These are phyloP conservation scores for Tenebrio molitor DNA, from an alignment of 1,140 invertebrate species.

Conservation along the genomic window DNA sequence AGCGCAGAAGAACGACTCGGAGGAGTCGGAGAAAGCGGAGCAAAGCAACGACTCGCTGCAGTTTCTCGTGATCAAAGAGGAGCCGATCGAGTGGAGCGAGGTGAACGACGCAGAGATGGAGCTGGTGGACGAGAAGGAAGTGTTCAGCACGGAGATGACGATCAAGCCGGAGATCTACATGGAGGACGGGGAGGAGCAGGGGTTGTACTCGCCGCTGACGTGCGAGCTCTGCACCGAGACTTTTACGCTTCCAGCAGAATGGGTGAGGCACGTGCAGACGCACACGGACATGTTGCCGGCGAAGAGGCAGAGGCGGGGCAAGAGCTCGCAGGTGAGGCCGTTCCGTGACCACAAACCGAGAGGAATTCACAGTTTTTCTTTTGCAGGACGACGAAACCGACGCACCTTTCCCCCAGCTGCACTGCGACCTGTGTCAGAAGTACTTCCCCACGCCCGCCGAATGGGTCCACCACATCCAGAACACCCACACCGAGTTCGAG, in stretches of 20 bases:
- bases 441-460: constrained; percentile 85
- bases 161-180: constrained; percentile 70
- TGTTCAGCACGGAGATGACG: constrained; percentile 70
- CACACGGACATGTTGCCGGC: constrained; percentile 74
- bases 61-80: constrained; percentile 70
- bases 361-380: background rate
- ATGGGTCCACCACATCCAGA: constrained; percentile 88
- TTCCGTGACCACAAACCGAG: background rate
- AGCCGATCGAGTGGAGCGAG: constrained; percentile 70
- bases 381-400: constrained; percentile 75
- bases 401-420: constrained; percentile 77
- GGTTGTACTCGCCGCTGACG: constrained; percentile 79
- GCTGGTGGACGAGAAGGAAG: constrained; percentile 74
- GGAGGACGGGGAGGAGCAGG: constrained; percentile 66
- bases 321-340: constrained; percentile 25
- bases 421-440: constrained; percentile 85
- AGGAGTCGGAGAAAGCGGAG: constrained; percentile 30
- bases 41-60: constrained; percentile 56
- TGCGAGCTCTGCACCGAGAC: constrained; percentile 88
- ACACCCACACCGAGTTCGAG: constrained; percentile 85
- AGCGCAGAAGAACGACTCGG: constrained; percentile 48
- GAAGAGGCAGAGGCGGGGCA: constrained; percentile 68
- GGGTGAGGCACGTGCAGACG: constrained; percentile 84
- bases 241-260: constrained; percentile 83
- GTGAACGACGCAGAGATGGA: constrained; percentile 73